Evolutionary conservation across 2,797 vertebrate genomes (phyloP).

Genomic region (Notamacropus eugenii): DNA sequence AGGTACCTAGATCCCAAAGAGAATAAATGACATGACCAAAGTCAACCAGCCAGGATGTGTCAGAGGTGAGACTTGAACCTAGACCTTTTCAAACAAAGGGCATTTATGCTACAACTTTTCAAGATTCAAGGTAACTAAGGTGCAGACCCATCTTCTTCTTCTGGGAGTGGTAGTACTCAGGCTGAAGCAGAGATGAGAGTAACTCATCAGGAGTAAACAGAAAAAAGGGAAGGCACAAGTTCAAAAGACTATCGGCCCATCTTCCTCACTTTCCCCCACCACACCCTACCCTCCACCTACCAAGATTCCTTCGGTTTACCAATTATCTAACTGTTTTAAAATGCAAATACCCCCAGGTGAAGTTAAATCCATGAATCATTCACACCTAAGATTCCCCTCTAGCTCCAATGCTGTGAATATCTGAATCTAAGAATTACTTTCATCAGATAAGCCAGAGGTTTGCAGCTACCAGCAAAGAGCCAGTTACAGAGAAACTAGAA

Average conservation of each 20-base stretch:
- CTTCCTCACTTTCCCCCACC: neutral
- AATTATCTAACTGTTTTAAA: neutral
- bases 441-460: neutral
- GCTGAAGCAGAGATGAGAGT: neutral
- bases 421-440: slow-evolving; percentile 42
- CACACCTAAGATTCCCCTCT: neutral
- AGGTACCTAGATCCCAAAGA: neutral
- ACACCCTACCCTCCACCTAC: neutral
- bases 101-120: neutral
- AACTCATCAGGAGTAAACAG: neutral
- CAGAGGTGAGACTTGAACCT: neutral
- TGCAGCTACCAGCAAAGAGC: neutral
- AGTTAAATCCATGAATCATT: neutral
- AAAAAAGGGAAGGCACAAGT: neutral
- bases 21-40: neutral
- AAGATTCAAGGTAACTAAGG: neutral
- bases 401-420: slow-evolving; percentile 8
- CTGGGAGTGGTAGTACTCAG: neutral
- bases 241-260: neutral
- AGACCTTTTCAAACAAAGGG: neutral
- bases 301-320: neutral
- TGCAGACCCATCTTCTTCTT: neutral
- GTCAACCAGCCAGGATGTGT: neutral
- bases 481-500: slow-evolving; percentile 13
- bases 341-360: neutral